Conservation (phyloP, 2,113 vertebrate genomes). For the Accipiter cooperii region DNA sequence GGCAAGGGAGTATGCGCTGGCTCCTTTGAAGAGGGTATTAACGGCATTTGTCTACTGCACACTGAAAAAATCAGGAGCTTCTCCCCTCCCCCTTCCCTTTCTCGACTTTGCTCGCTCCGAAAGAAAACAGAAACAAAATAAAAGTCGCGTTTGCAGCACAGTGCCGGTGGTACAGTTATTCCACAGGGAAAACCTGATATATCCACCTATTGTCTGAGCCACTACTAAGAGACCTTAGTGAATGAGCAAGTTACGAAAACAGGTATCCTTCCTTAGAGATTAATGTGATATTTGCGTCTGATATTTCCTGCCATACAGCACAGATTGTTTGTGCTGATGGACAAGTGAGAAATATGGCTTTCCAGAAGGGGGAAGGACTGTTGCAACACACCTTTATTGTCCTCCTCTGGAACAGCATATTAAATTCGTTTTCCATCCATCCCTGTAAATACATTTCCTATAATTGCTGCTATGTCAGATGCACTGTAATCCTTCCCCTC, state of each 20-base stretch:
- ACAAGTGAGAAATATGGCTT: background rate
- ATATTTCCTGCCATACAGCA: constrained; percentile 42
- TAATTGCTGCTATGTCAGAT: constrained; percentile 54
- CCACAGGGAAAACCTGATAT: constrained; percentile 46
- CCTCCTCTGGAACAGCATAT: constrained; percentile 20
- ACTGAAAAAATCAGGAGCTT: background rate
- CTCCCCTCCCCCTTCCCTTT: background rate
- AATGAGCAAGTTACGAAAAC: constrained; percentile 47
- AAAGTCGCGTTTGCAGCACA: background rate
- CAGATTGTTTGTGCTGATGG: constrained; percentile 25
- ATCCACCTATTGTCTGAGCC: constrained; percentile 57
- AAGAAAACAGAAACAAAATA: constrained; percentile 46
- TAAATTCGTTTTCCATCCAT: constrained; percentile 15
- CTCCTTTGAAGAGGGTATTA: background rate
- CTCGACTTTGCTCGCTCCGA: background rate
- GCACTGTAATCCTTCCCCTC: constrained; percentile 23
- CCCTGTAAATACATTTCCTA: constrained; percentile 11
- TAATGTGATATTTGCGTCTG: background rate
- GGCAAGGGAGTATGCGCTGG: background rate
- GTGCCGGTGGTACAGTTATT: background rate
- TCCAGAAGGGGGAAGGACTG: background rate
- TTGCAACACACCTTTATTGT: constrained; percentile 50
- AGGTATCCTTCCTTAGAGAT: constrained; percentile 56
- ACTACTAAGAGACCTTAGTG: background rate
- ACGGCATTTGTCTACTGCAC: background rate